Percentiles rank a stretch among this genome's conserved stretches.
Conservation (phyloP, 1,140 invertebrate species). For the Hycleus phaleratus region DNA sequence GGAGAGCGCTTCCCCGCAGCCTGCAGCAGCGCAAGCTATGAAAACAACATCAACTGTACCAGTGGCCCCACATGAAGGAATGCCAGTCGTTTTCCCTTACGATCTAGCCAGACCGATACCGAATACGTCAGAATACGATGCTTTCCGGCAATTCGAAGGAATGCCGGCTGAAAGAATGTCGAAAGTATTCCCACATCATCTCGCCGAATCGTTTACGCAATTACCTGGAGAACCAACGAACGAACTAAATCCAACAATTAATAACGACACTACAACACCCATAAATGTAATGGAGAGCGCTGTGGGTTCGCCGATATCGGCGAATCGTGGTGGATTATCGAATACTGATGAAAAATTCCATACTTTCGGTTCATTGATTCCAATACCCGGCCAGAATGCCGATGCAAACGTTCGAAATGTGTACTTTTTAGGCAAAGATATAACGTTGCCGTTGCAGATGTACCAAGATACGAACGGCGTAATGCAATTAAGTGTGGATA, state of each 20-base stretch:
- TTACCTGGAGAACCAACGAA: no score
- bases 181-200: no score
- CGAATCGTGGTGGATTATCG: not conserved
- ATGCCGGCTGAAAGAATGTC: no score
- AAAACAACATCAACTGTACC: no score
- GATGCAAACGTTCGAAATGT: slow-evolving; percentile 15
- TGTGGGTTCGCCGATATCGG: not conserved
- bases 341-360: slow-evolving; percentile 10
- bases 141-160: not conserved
- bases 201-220: no score
- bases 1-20: no score
- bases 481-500: slow-evolving; percentile 24
- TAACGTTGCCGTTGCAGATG: slow-evolving; percentile 28
- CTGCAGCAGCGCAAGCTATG: no score
- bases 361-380: slow-evolving; percentile 24
- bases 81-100: no score
- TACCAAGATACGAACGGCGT: slow-evolving; percentile 17
- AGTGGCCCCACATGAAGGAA: no score
- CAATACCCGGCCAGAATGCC: not conserved
- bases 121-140: not conserved
- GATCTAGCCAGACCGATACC: no score
- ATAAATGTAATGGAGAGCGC: not conserved
- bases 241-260: not conserved
- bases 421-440: slow-evolving; percentile 25
- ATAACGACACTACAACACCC: not conserved